Base-by-base conservation (phyloP, 2,888 invertebrate species). In the Gymnocheta viridis region DNA sequence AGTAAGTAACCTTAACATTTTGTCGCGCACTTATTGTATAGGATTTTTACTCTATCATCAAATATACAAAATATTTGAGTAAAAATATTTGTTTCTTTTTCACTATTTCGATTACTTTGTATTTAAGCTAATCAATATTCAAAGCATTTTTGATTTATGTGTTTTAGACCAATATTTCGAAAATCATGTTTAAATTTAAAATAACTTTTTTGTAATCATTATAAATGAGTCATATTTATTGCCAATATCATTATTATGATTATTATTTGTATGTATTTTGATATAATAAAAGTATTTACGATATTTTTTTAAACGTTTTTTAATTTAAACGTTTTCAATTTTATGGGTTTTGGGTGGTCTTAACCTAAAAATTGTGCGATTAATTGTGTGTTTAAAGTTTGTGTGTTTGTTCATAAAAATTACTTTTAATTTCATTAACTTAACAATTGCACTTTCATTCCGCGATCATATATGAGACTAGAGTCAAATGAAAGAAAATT, bases 361-460 rank as follows among this genome's bases (percentile, higher is more conserved):
- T 77, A 84, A 80, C 80, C 83, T 74, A 79, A 32, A 83, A 67
- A 69, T 10, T 54, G 51, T 54, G 38, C 69, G 41, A 22, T 58
- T 44, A 47, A 19, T 51, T 49, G 22, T 47, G 22, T 47, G 41
- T 19, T 58, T 64, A 47, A 10, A 19, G 49, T 22, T 64, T 62
- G 24, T 22, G 54, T n/a, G 5, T 22, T n/a, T 54, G 7, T 56
- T 69, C 24, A 29, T 54, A 22, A 58, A 73, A 82, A 80, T 67
- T 76, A 84, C 83, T 84, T 84, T 80, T 72, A 70, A 77, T 84
- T 84, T 84, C 70, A 64, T 79, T 69, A 62, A 67, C 51, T 54
- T 24, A 83, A 56, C 62, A 76, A 67, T 69, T 81, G 77, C 81
- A 81, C 83, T 84, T 84, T 84, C 81, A 81, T 84, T 77, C 14